Percentiles rank a stretch among this genome's conserved stretches.
These are phyloP conservation scores for Anneissia japonica DNA, from an alignment of 35 echinoderm and acorn worm species.

Conservation along the genomic window DNA sequence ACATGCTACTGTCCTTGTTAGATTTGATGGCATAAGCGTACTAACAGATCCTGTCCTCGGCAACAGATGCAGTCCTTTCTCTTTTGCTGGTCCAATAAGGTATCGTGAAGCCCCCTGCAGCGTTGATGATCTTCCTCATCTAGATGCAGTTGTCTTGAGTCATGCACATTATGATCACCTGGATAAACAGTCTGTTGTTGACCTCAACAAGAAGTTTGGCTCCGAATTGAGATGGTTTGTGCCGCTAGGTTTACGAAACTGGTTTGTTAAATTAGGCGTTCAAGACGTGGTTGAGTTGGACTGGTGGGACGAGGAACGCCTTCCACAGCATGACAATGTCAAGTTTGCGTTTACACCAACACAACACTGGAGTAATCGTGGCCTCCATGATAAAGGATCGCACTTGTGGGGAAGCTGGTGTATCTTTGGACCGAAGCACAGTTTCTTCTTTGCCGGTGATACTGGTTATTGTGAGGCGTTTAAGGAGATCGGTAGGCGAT, in stretches of 20 bases:
- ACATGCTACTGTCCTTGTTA: not conserved
- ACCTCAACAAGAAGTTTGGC: not conserved
- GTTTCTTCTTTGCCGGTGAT: constrained; percentile 32
- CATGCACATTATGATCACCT: constrained; percentile 56
- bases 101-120: not conserved
- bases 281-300: not conserved
- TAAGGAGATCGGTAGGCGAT: not conserved
- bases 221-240: constrained; percentile 27
- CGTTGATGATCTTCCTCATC: not conserved
- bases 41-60: constrained; percentile 18
- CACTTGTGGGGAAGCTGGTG: constrained; percentile 30
- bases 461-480: constrained; percentile 30
- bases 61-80: not conserved
- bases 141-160: constrained; percentile 35
- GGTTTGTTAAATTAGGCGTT: constrained; percentile 19
- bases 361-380: constrained; percentile 39
- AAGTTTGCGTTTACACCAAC: constrained; percentile 35
- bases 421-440: not conserved
- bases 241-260: constrained; percentile 9
- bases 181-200: constrained; percentile 12
- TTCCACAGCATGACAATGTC: not conserved
- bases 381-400: not conserved
- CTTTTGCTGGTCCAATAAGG: not conserved
- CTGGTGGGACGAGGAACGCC: constrained; percentile 34
- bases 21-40: constrained; percentile 4